Evolutionary conservation across 2,113 vertebrate genomes (phyloP).

Genomic region (Pomatostomus ruficeps): DNA sequence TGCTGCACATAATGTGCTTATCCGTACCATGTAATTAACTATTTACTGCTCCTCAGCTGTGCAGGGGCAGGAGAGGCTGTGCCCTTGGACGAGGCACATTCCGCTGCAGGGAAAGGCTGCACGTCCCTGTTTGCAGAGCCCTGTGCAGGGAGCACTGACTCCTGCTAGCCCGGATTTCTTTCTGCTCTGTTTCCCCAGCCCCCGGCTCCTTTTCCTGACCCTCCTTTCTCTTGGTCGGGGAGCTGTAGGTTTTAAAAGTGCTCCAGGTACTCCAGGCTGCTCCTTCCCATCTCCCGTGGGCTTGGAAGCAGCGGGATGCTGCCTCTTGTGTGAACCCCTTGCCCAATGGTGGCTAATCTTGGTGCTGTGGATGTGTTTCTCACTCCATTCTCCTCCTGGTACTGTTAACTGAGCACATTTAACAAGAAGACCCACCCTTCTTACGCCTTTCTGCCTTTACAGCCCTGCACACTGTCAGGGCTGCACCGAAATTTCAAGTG

Average conservation of each 20-base stretch:
- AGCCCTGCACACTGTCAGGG: background rate
- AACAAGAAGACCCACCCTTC: background rate
- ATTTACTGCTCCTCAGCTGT: background rate
- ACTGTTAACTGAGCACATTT: background rate
- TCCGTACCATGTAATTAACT: background rate
- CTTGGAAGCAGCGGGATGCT: background rate
- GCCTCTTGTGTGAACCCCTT: background rate
- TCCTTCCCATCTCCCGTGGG: background rate
- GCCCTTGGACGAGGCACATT: background rate
- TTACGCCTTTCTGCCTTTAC: background rate
- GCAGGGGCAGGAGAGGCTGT: background rate
- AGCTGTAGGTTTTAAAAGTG: background rate
- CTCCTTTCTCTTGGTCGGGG: background rate
- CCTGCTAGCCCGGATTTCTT: background rate
- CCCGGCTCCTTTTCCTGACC: background rate
- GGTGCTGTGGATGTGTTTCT: background rate
- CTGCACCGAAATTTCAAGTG: background rate
- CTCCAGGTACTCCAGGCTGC: background rate
- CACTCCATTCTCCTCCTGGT: fast-evolving
- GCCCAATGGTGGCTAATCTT: background rate
- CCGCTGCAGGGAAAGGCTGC: background rate
- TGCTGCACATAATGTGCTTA: background rate
- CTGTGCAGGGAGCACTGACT: background rate
- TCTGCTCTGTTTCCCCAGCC: background rate
- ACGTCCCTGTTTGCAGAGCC: background rate